Conservation (phyloP, 1,140 invertebrate species). For the Calephelis nemesis region DNA sequence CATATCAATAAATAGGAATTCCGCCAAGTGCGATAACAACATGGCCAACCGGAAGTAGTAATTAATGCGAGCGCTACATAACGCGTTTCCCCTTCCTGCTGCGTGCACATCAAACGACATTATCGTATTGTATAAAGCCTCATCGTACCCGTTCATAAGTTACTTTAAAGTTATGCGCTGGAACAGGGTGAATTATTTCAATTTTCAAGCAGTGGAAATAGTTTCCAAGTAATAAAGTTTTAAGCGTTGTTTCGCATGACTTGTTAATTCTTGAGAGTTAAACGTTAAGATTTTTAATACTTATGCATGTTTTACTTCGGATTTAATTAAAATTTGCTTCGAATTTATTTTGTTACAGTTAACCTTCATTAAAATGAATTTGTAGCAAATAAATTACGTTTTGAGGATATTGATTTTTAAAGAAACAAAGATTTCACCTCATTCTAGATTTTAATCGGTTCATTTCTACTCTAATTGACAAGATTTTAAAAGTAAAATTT, state of each 20-base stretch:
- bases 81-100: slow-evolving; percentile 50
- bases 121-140: slow-evolving; percentile 44
- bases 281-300: slow-evolving; percentile 42
- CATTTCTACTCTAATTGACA: too few species aligned
- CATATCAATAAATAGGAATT: slow-evolving; percentile 9
- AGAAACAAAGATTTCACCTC: too few species aligned
- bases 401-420: too few species aligned
- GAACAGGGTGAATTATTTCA: slow-evolving; percentile 63
- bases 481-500: slow-evolving; percentile 36
- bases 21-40: slow-evolving; percentile 9
- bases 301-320: slow-evolving; percentile 18
- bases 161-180: slow-evolving; percentile 57
- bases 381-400: too few species aligned
- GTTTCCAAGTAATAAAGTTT: slow-evolving; percentile 62
- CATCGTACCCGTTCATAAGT: slow-evolving; percentile 49
- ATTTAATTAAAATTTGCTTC: slow-evolving; percentile 18
- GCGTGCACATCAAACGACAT: slow-evolving; percentile 41
- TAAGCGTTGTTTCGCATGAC: slow-evolving; percentile 59
- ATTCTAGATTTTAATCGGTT: too few species aligned
- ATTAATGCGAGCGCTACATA: slow-evolving; percentile 53
- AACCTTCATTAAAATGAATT: neutral
- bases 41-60: slow-evolving; percentile 45
- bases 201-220: slow-evolving; percentile 57
- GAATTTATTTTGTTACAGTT: slow-evolving; percentile 3
- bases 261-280: slow-evolving; percentile 48